Percentiles rank a stretch among this genome's conserved stretches.
Evolutionary conservation across 2,888 invertebrate genomes (phyloP).

Genomic region (Agrilus cyanescens): DNA sequence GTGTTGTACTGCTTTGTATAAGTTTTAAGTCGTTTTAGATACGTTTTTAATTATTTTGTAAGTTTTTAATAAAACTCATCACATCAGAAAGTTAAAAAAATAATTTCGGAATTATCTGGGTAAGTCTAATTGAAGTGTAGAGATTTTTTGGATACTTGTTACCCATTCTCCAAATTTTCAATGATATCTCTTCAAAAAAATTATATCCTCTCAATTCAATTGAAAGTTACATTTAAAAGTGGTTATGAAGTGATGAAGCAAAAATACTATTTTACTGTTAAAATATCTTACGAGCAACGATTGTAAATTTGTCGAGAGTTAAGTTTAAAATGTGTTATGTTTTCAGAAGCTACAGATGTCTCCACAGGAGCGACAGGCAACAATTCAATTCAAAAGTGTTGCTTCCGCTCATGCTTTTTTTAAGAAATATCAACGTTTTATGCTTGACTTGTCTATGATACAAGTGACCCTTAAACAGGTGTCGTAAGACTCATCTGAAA

Average conservation of each 20-base stretch:
- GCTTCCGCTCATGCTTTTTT: conserved; percentile 42
- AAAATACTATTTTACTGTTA: background rate
- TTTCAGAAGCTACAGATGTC: conserved; percentile 35
- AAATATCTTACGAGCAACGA: background rate
- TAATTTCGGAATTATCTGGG: too few relatives aligned
- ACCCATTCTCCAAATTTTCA: too few relatives aligned
- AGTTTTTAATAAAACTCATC: too few relatives aligned
- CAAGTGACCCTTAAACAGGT: conserved; percentile 32
- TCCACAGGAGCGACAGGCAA: conserved; percentile 32
- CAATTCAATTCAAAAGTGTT: conserved; percentile 42
- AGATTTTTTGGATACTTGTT: too few relatives aligned
- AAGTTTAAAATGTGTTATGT: conserved; percentile 13
- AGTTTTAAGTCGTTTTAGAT: background rate
- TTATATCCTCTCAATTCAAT: too few relatives aligned
- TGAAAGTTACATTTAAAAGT: too few relatives aligned
- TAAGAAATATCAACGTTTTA: conserved; percentile 44
- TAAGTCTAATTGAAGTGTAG: too few relatives aligned
- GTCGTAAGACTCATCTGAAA: conserved; percentile 5
- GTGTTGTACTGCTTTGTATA: background rate
- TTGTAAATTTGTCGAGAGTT: background rate
- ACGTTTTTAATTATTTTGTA: too few relatives aligned
- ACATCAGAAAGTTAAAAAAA: too few relatives aligned
- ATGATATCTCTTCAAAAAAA: too few relatives aligned
- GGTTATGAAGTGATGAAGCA: too few relatives aligned
- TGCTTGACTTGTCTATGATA: conserved; percentile 43